Evolutionary conservation across 2,113 vertebrate species (phyloP).

Genomic region (Vulpes vulpes): DNA sequence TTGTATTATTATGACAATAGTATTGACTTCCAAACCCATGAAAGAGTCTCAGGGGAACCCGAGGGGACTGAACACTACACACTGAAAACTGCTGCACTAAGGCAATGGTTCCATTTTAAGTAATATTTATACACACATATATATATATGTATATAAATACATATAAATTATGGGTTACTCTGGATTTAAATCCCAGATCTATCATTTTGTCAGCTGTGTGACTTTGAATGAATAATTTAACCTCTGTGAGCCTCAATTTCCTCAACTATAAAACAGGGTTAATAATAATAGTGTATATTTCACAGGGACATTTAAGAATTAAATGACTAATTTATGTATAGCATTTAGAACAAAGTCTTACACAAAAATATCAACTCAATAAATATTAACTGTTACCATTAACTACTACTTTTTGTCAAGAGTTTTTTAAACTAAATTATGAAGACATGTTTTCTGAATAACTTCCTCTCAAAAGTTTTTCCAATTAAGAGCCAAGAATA

Average conservation of each 20-base stretch:
- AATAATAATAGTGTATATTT: slow-evolving; percentile 26
- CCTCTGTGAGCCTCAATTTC: slow-evolving; percentile 24
- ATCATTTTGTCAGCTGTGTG: background rate
- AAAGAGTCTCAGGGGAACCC: background rate
- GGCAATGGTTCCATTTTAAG: slow-evolving; percentile 23
- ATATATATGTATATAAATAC: background rate
- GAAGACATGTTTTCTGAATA: slow-evolving; percentile 35
- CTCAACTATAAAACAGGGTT: slow-evolving; percentile 48
- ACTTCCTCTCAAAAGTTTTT: slow-evolving; percentile 37
- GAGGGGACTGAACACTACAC: background rate
- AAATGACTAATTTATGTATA: slow-evolving; percentile 40
- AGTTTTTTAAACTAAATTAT: slow-evolving; percentile 44
- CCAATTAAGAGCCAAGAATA: slow-evolving; percentile 60
- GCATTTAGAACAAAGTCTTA: slow-evolving; percentile 52
- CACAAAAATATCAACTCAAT: background rate
- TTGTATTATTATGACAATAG: background rate
- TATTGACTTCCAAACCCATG: background rate
- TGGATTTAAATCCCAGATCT: slow-evolving; percentile 14
- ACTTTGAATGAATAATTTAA: slow-evolving; percentile 43
- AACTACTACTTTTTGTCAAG: slow-evolving; percentile 32
- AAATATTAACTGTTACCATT: slow-evolving; percentile 45
- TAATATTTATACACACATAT: background rate
- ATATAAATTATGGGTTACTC: background rate
- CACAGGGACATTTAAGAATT: slow-evolving; percentile 15
- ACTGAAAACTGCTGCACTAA: background rate